Evolutionary conservation across 2,888 invertebrate genomes (phyloP), one percentile per base, ranked within the genome.

Genomic region (Dyspetes luteomarginatus): DNA sequence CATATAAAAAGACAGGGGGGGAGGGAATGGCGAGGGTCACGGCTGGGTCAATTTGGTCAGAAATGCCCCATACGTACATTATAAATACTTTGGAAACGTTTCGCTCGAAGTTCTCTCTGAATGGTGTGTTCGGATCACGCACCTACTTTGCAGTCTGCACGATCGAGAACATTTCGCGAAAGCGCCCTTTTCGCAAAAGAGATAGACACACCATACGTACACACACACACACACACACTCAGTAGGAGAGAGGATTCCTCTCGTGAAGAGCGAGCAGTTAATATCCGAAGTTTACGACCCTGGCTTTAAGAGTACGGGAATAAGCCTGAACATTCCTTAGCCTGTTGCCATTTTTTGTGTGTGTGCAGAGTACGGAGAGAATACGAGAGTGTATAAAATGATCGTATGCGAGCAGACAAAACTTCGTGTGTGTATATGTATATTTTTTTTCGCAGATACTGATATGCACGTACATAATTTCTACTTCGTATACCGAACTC

Each of bases 141-240:
- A 78, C 72, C 72, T 78, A 78, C 78, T 78, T 78, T 72, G 58
- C 78, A 78, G 78, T 78, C 78, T 67, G 67, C 72, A 67, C 67
- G 67, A 30, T 65, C 65, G 71, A 73, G 78, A 78, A 72, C 67
- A 52, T 72, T 78, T 78, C 67, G 56, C 72, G 30, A 73, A 58
- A 58, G 72, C 78, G 73, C 73, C 65, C 72, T 72, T 78, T 73
- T 26, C 48, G 72, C 52, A 17, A 60, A 78, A 43, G 15, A 52
- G 52, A 65, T 62, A 43, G 50, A 65, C 26, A 58, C 56, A 52
- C 4, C 30, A 50, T n/a, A n/a, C n/a, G n/a, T n/a, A n/a, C n/a
- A n/a, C n/a, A n/a, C n/a, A n/a, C n/a, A n/a, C n/a, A n/a, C n/a
- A n/a, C n/a, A n/a, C n/a, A n/a, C n/a, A n/a, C n/a, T n/a, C n/a